phyloP scores from a whole-genome alignment of 2,113 vertebrate species.

The Pseudorhombus dupliciocellatus region DNA sequence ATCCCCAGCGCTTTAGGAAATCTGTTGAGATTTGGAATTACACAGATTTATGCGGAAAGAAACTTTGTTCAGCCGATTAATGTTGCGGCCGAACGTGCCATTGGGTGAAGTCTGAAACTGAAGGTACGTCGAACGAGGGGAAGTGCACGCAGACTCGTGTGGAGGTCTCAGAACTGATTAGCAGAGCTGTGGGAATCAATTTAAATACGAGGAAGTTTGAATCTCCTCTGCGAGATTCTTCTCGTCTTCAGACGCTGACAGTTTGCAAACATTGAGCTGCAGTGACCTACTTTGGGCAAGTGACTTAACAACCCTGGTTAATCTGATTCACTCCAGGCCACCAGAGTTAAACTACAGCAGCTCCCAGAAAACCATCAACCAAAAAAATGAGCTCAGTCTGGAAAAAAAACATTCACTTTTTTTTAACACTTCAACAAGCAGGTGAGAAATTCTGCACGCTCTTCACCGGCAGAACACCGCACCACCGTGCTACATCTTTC shows the following conservation, averaged over 20 bases:
- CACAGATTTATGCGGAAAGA: constrained; percentile 27
- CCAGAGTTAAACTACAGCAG: constrained; percentile 49
- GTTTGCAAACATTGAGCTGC: constrained; percentile 5
- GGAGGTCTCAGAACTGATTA: neutral
- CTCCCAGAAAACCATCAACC: constrained; percentile 18
- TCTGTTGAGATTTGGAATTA: constrained; percentile 52
- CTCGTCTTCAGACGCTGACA: constrained; percentile 2
- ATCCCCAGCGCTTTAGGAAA: constrained; percentile 45
- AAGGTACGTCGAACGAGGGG: neutral
- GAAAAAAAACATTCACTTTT: constrained; percentile 52
- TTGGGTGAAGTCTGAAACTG: constrained; percentile 10
- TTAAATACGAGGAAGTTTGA: neutral
- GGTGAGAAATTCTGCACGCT: constrained; percentile 71
- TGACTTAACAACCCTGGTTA: constrained; percentile 37
- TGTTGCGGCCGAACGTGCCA: neutral
- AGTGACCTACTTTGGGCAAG: constrained; percentile 21
- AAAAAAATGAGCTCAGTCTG: constrained; percentile 17
- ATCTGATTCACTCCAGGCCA: constrained; percentile 44
- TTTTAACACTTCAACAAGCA: constrained; percentile 48
- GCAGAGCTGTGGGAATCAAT: neutral
- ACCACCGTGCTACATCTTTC: constrained; percentile 37
- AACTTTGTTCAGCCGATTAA: constrained; percentile 9
- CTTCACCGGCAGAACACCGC: constrained; percentile 30
- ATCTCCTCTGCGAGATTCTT: neutral
- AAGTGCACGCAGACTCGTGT: neutral